Conservation (phyloP, 2,888 invertebrate species). For the Chaitophorus viminalis region DNA sequence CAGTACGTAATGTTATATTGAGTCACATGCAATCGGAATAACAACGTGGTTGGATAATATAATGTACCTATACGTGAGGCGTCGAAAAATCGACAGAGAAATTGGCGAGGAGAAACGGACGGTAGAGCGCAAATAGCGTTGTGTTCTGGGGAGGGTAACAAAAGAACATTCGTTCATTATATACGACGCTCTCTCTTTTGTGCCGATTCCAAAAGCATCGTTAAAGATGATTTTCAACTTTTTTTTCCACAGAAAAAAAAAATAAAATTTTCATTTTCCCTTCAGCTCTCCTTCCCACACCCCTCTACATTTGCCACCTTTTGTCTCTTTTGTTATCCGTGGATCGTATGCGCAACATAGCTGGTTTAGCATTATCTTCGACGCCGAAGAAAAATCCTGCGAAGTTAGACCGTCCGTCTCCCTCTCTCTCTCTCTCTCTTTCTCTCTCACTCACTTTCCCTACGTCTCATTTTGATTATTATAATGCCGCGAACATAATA, state of each 20-base stretch:
- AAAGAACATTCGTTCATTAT: slow-evolving; percentile 56
- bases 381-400: background rate
- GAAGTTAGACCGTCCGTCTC: background rate
- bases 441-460: background rate
- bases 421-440: too few species aligned
- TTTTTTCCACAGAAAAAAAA: slow-evolving; percentile 1
- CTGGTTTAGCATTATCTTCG: slow-evolving; percentile 6
- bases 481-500: background rate
- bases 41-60: background rate
- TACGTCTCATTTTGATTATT: background rate
- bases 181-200: slow-evolving; percentile 7
- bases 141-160: slow-evolving; percentile 42
- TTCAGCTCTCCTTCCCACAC: background rate
- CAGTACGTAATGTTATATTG: background rate
- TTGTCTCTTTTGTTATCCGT: slow-evolving; percentile 48
- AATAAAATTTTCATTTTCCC: slow-evolving; percentile 37
- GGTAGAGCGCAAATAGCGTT: background rate
- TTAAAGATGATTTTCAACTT: slow-evolving; percentile 55
- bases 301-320: background rate
- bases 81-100: background rate
- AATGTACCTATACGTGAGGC: background rate
- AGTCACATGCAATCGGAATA: background rate
- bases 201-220: slow-evolving; percentile 33
- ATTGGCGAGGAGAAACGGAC: background rate
- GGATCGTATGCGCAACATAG: background rate